Percentiles rank a stretch among this genome's conserved stretches.
Evolutionary conservation across 2,888 invertebrate genomes (phyloP).

Genomic region (Microplitis deprimator): DNA sequence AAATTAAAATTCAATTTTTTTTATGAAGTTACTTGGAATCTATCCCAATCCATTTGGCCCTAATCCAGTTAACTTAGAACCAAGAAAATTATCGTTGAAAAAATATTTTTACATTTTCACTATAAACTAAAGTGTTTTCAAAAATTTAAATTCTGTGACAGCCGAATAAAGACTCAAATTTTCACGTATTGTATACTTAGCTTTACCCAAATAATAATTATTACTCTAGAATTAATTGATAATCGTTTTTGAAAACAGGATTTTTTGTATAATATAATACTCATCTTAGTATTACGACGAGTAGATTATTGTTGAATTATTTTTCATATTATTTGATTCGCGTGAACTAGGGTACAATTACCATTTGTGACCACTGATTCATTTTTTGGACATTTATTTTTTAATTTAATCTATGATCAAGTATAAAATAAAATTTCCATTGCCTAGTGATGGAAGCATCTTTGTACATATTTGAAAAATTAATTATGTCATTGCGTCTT

Average conservation of each 20-base stretch:
- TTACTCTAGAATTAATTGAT: constrained; percentile 60
- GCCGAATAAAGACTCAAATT: not conserved
- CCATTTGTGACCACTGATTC: no score
- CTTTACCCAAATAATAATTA: constrained; percentile 50
- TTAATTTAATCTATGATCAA: no score
- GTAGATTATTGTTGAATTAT: constrained; percentile 45
- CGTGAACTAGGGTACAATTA: not conserved
- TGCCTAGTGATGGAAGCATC: no score
- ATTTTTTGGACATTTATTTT: no score
- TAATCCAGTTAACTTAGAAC: not conserved
- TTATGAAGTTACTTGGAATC: not conserved
- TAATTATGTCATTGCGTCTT: no score
- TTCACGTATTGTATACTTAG: not conserved
- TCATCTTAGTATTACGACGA: constrained; percentile 70
- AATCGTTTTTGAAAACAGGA: constrained; percentile 59
- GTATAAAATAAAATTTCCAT: no score
- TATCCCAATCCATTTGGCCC: not conserved
- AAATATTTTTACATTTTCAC: not conserved
- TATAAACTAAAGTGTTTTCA: not conserved
- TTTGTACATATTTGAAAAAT: no score
- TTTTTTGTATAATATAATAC: constrained; percentile 65
- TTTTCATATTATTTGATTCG: not conserved
- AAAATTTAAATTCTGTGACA: not conserved
- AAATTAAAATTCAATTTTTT: not conserved
- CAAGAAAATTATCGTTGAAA: not conserved